Percentiles rank a stretch among this genome's conserved stretches.
These are phyloP conservation scores for Entomobrya proxima DNA, from an alignment of 2,888 invertebrate genomes.

Conservation along the genomic window DNA sequence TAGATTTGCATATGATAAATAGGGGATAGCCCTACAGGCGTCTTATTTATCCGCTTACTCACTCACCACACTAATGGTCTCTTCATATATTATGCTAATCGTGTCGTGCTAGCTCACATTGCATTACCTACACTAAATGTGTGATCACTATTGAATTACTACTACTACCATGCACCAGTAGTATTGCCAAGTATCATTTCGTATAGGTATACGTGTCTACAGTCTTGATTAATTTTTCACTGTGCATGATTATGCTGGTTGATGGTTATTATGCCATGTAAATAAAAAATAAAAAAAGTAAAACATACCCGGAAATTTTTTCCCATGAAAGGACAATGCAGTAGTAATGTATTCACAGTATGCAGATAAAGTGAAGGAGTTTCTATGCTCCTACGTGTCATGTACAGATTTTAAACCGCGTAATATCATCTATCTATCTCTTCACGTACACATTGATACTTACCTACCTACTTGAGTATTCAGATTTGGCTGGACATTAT, in stretches of 20 bases:
- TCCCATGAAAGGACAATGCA: conserved; percentile 64
- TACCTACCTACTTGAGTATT: conserved; percentile 46
- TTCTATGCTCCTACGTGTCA: conserved; percentile 47
- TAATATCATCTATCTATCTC: not conserved
- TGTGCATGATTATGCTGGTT: conserved; percentile 36
- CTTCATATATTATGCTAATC: conserved; percentile 70
- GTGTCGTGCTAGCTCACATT: conserved; percentile 62
- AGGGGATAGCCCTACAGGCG: conserved; percentile 68
- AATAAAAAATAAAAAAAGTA: conserved; percentile 50
- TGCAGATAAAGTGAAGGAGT: conserved; percentile 67
- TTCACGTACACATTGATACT: not conserved
- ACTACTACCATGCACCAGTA: conserved; percentile 38
- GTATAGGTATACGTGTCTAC: conserved; percentile 14
- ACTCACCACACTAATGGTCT: conserved; percentile 63
- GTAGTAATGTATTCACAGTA: conserved; percentile 58
- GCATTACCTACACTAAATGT: too few relatives aligned
- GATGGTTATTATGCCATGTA: conserved; percentile 48
- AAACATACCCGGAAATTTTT: conserved; percentile 70
- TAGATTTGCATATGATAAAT: conserved; percentile 69
- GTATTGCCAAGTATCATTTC: conserved; percentile 37
- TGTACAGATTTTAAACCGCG: conserved; percentile 23
- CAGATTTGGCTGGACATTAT: conserved; percentile 58
- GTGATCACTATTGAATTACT: too few relatives aligned
- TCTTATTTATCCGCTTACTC: conserved; percentile 70
- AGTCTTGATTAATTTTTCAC: conserved; percentile 53